A percentile compares a stretch with the other conserved stretches of the same genome.
Evolutionary conservation across 2,113 vertebrate species (phyloP).

Genomic region (Oreocharis arfaki): DNA sequence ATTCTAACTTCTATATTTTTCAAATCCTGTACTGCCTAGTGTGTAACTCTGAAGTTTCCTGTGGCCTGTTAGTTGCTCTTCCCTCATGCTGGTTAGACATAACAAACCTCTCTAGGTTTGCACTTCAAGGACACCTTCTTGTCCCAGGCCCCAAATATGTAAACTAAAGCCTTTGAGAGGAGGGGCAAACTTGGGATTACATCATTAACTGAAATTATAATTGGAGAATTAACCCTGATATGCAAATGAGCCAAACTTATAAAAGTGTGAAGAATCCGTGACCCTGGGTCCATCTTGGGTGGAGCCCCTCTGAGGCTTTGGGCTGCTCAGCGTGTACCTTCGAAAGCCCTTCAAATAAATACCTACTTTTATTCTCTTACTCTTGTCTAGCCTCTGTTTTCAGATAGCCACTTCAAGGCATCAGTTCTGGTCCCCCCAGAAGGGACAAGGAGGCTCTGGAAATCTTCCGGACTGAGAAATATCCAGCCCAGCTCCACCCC

Average conservation of each 20-base stretch:
- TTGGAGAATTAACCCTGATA: not conserved
- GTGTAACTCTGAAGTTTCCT: not conserved
- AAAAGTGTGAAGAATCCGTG: not conserved
- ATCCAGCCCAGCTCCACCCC: not conserved
- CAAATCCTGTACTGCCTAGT: not conserved
- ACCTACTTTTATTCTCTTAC: not conserved
- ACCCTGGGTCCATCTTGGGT: not conserved
- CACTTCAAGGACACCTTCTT: not conserved
- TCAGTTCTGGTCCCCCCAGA: not conserved
- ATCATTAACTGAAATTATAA: not conserved
- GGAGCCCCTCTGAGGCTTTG: not conserved
- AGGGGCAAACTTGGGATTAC: not conserved
- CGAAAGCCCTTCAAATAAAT: not conserved
- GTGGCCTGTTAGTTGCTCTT: not conserved
- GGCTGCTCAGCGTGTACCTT: not conserved
- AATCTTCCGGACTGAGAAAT: not conserved
- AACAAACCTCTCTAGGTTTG: not conserved
- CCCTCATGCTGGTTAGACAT: not conserved
- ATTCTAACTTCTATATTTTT: not conserved
- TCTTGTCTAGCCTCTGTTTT: not conserved
- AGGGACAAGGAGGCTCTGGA: not conserved
- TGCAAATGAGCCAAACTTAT: not conserved
- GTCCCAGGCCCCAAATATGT: not conserved
- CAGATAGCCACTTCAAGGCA: not conserved
- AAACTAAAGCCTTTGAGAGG: not conserved